Conservation (phyloP, 2,113 vertebrate genomes). For the Perognathus longimembris region DNA sequence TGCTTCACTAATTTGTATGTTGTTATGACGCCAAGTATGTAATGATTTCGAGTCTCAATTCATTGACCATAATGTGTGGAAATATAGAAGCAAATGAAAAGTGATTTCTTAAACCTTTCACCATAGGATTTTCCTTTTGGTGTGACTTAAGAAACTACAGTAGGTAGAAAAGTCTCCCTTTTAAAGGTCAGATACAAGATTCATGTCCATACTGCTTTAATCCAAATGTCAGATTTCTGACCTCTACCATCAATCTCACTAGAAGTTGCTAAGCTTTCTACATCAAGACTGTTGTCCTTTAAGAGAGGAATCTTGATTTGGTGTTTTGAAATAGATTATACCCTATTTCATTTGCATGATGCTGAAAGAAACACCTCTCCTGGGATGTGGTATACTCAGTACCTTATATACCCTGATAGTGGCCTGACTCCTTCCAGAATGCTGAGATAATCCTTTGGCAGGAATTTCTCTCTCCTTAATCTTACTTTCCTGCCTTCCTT, state of each 20-base stretch:
- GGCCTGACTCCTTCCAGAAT: conserved; percentile 5
- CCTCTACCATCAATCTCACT: conserved; percentile 83
- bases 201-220: conserved; percentile 86
- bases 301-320: conserved; percentile 48
- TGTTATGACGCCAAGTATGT: conserved; percentile 67
- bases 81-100: conserved; percentile 81
- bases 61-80: conserved; percentile 81
- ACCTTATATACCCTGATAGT: no score
- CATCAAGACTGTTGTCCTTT: conserved; percentile 77
- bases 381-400: neutral
- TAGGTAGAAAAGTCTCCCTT: conserved; percentile 86
- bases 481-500: neutral
- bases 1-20: conserved; percentile 48
- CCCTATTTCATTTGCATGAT: neutral
- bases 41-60: conserved; percentile 78
- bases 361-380: neutral
- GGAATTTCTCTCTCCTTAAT: neutral
- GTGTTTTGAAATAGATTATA: neutral
- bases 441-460: neutral
- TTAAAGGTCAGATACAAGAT: conserved; percentile 89
- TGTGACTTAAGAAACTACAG: conserved; percentile 86
- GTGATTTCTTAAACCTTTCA: conserved; percentile 84
- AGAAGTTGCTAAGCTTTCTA: conserved; percentile 75
- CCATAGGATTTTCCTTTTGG: conserved; percentile 80
- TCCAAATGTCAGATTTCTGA: conserved; percentile 87